Percentiles rank a stretch among this genome's conserved stretches.
phyloP scores from a whole-genome alignment of 2,797 vertebrate species.

The Lithobates pipiens region DNA sequence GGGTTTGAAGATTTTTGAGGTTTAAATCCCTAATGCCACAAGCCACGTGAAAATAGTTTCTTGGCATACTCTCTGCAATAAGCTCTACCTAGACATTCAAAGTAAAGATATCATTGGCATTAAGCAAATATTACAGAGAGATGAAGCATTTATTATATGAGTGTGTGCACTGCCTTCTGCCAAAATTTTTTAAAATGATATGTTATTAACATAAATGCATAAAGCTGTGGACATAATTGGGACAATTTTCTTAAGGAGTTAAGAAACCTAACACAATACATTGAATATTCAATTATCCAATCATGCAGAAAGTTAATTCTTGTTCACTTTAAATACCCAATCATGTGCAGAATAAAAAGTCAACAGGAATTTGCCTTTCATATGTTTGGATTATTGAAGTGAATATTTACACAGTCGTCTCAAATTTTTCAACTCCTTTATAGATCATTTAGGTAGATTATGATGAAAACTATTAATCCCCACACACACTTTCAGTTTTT shows the following conservation, averaged over 20 bases:
- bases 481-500: too few species aligned
- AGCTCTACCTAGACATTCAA: constrained; percentile 21
- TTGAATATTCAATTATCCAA: neutral
- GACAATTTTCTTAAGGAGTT: neutral
- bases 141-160: constrained; percentile 22
- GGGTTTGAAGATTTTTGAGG: constrained; percentile 40
- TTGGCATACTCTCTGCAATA: constrained; percentile 26
- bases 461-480: too few species aligned
- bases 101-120: constrained; percentile 32
- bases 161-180: neutral
- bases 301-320: too few species aligned
- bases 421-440: too few species aligned
- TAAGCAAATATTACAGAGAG: constrained; percentile 30
- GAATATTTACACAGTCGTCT: too few species aligned
- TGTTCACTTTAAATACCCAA: neutral
- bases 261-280: too few species aligned
- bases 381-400: too few species aligned
- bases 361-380: neutral
- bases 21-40: constrained; percentile 50
- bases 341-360: neutral
- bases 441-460: too few species aligned
- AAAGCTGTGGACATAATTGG: neutral
- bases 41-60: constrained; percentile 51
- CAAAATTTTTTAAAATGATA: neutral
- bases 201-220: constrained; percentile 11